These are phyloP conservation scores for Sweltsa coloradensis DNA, from an alignment of 1,140 invertebrate genomes.

Conservation along the genomic window DNA sequence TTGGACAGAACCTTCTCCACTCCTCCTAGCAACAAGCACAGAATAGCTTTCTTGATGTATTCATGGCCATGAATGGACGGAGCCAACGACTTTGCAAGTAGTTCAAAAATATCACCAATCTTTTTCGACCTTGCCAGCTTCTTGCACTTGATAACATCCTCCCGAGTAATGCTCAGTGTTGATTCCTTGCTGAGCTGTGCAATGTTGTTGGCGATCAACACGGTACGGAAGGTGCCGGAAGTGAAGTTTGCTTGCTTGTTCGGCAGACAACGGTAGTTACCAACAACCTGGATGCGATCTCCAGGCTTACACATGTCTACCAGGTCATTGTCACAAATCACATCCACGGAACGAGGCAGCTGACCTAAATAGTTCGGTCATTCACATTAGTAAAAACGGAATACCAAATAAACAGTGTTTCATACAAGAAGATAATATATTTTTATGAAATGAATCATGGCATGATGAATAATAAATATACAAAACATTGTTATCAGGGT, in stretches of 20 bases:
- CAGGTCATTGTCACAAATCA: slow-evolving; percentile 93
- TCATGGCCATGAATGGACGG: slow-evolving; percentile 97
- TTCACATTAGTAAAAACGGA: no score
- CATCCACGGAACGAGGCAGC: slow-evolving; percentile 85
- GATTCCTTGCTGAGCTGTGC: slow-evolving; percentile 83
- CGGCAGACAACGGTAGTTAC: slow-evolving; percentile 88
- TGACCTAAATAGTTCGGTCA: slow-evolving; percentile 52
- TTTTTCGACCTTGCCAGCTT: slow-evolving; percentile 58
- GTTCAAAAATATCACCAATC: slow-evolving; percentile 74
- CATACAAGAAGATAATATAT: background rate
- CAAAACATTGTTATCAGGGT: no score
- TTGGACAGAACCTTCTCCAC: slow-evolving; percentile 92
- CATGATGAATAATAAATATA: no score
- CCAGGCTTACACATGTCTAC: slow-evolving; percentile 95
- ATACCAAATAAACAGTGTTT: no score
- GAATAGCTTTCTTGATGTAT: slow-evolving; percentile 92
- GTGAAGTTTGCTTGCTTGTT: slow-evolving; percentile 90
- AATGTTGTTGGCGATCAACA: slow-evolving; percentile 90
- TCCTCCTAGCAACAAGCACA: slow-evolving; percentile 91
- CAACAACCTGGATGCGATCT: slow-evolving; percentile 88
- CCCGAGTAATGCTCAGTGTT: slow-evolving; percentile 63
- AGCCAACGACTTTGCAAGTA: slow-evolving; percentile 83
- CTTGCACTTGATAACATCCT: slow-evolving; percentile 87
- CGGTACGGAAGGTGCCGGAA: slow-evolving; percentile 84
- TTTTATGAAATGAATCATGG: background rate